These are phyloP conservation scores for Buphagus erythrorhynchus DNA, from an alignment of 2,797 vertebrate genomes.

Conservation along the genomic window DNA sequence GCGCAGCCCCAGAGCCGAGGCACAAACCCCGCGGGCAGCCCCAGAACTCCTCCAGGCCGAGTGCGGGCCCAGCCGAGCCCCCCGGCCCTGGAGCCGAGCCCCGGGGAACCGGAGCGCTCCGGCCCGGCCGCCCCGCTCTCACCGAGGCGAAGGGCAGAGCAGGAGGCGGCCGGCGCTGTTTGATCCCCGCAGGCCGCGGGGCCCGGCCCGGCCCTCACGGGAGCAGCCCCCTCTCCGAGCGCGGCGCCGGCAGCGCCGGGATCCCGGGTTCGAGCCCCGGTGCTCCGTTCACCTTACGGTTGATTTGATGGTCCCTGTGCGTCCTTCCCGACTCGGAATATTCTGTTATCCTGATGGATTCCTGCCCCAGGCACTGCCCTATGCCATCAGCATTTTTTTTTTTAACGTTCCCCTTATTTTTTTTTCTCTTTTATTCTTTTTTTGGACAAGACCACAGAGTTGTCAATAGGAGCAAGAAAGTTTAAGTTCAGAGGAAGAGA, in stretches of 20 bases:
- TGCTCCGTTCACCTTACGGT: accelerated
- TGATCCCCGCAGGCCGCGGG: accelerated
- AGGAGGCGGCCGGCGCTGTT: accelerated
- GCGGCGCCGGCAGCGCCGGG: accelerated
- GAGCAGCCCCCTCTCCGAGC: neutral
- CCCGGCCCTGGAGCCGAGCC: accelerated
- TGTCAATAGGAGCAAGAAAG: neutral
- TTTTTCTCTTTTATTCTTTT: accelerated
- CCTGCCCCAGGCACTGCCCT: neutral
- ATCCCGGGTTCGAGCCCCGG: accelerated
- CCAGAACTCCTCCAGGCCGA: no score
- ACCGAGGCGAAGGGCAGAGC: accelerated
- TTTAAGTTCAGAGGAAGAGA: no score
- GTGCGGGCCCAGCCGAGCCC: accelerated
- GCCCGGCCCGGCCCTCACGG: neutral
- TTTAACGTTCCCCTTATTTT: accelerated
- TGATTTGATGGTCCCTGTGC: neutral
- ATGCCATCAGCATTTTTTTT: accelerated
- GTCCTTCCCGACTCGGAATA: no score
- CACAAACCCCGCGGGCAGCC: accelerated
- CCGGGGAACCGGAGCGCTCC: accelerated
- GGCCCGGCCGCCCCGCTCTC: accelerated
- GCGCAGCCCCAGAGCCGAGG: neutral
- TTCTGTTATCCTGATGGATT: no score
- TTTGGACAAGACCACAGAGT: neutral